These are phyloP conservation scores for Latrodectus geometricus DNA, from an alignment of 1,140 invertebrate species.

Conservation along the genomic window DNA sequence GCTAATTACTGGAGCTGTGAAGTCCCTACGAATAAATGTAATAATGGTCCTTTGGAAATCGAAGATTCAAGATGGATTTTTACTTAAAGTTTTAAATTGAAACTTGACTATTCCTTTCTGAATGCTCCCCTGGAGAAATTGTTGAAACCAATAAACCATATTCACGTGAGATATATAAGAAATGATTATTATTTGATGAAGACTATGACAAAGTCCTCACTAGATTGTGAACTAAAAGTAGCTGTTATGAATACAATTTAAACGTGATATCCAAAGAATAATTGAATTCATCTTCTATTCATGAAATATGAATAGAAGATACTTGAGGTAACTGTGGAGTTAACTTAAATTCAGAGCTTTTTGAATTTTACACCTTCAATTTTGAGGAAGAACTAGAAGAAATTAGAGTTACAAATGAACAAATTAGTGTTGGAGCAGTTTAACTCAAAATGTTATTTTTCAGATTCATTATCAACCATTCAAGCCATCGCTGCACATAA, in stretches of 20 bases:
- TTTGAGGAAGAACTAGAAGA: neutral
- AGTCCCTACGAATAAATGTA: too few species aligned
- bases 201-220: neutral
- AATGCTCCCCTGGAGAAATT: neutral
- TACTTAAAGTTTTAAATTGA: neutral
- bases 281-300: neutral
- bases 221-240: neutral
- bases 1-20: neutral
- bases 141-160: constrained; percentile 4
- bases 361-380: neutral
- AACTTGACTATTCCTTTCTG: neutral
- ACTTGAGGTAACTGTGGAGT: too few species aligned
- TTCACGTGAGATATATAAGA: neutral
- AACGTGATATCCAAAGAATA: neutral
- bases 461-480: too few species aligned
- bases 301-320: neutral
- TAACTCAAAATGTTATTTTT: neutral
- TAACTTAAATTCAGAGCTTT: neutral
- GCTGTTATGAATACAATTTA: neutral
- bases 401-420: neutral
- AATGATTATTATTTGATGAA: neutral
- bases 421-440: neutral
- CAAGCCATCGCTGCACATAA: too few species aligned
- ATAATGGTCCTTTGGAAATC: too few species aligned
- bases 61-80: neutral